Conservation (phyloP, 2,797 vertebrate species). For the Myotis myotis region DNA sequence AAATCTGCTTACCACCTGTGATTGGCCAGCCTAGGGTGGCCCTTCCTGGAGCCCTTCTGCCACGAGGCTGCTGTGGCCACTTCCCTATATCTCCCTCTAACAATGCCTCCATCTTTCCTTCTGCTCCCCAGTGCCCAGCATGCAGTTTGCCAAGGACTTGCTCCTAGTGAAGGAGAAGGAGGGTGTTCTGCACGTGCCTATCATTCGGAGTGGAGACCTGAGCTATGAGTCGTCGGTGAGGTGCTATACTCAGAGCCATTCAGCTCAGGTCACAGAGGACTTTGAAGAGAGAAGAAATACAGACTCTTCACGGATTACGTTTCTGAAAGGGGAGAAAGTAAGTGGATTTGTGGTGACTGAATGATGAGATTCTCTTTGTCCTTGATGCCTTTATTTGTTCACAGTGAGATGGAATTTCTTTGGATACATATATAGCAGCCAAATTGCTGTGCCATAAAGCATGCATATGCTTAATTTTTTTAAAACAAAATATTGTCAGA, state of each 20-base stretch:
- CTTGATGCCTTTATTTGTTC: neutral
- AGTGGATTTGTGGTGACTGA: neutral
- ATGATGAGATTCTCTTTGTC: neutral
- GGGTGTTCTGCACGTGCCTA: constrained; percentile 87
- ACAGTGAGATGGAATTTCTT: neutral
- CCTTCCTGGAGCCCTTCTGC: neutral
- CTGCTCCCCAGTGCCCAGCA: constrained; percentile 91
- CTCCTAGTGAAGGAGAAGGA: constrained; percentile 93
- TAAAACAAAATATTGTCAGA: neutral
- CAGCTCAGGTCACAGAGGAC: constrained; percentile 92
- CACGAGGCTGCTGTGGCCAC: neutral
- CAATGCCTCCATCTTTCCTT: neutral
- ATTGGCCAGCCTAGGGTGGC: neutral
- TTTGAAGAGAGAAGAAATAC: constrained; percentile 93
- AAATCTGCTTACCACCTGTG: neutral
- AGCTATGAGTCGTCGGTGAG: constrained; percentile 93
- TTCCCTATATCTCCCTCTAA: neutral
- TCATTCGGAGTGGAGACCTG: constrained; percentile 92
- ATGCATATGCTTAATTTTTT: neutral
- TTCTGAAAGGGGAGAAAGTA: constrained; percentile 96
- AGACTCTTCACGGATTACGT: constrained; percentile 92
- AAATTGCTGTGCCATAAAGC: neutral
- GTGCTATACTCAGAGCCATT: constrained; percentile 93
- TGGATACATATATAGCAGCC: neutral
- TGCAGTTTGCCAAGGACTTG: constrained; percentile 94